A percentile compares a stretch with the other conserved stretches of the same genome.
phyloP scores from a whole-genome alignment of 37 sponge, comb jelly and placozoan species.

The Cladorhizidae sp. region DNA sequence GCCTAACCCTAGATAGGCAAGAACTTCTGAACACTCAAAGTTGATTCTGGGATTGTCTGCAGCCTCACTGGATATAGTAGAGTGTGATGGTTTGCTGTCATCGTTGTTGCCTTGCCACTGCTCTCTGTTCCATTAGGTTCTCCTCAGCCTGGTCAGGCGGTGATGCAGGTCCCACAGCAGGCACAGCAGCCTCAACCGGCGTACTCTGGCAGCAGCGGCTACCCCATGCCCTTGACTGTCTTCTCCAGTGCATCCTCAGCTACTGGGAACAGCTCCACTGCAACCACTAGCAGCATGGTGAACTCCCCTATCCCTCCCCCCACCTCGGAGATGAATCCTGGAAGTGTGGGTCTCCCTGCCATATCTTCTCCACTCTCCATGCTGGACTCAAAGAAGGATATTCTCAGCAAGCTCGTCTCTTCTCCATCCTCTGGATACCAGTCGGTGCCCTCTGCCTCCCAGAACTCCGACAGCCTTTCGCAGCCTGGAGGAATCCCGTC shows the following conservation, averaged over 20 bases:
- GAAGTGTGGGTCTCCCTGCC: neutral
- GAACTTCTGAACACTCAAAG: too few relatives aligned
- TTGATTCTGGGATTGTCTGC: too few relatives aligned
- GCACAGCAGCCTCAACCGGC: neutral
- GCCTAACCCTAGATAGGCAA: too few relatives aligned
- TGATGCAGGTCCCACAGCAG: neutral
- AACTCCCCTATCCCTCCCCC: constrained; percentile 5
- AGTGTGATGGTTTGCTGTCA: too few relatives aligned
- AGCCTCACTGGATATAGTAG: too few relatives aligned
- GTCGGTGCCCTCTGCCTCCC: neutral
- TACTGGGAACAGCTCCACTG: neutral
- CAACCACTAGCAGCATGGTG: neutral
- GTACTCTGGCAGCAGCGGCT: neutral
- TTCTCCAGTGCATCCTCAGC: neutral
- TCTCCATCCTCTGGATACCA: neutral
- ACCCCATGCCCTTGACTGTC: neutral
- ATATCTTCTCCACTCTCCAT: neutral
- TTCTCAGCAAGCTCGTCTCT: neutral
- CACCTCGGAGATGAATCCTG: neutral
- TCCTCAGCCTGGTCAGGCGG: neutral
- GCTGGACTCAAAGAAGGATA: neutral
- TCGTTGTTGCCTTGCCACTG: too few relatives aligned
- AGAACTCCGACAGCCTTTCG: neutral
- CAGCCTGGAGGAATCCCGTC: constrained; percentile 1
- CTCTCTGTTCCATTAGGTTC: too few relatives aligned